Percentiles rank a stretch among this genome's conserved stretches.
phyloP scores from a whole-genome alignment of 2,113 vertebrate species.

The Cranoglanis bouderius region DNA sequence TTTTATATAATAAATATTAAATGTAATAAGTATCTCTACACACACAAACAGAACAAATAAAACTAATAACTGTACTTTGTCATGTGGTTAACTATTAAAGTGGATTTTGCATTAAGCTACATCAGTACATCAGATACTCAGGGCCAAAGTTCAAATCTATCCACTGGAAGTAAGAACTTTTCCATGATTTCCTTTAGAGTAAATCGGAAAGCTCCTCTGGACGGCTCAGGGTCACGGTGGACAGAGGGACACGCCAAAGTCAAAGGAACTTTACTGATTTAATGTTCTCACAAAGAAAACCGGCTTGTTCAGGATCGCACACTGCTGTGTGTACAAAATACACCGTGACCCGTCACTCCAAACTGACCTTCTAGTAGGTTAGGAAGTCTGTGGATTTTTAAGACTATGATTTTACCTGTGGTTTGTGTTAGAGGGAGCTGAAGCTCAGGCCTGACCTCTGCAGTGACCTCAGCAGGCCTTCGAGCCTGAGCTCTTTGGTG shows the following conservation, averaged over 20 bases:
- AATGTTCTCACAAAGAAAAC: neutral
- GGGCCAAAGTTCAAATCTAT: neutral
- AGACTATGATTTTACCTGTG: neutral
- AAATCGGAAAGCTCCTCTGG: neutral
- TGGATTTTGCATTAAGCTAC: neutral
- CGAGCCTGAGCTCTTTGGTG: neutral
- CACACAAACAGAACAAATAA: neutral
- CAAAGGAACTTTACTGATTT: neutral
- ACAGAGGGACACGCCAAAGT: neutral
- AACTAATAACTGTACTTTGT: neutral
- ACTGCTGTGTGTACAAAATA: conserved; percentile 19
- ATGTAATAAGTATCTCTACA: no score
- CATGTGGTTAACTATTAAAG: neutral
- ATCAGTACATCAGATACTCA: neutral
- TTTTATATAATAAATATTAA: neutral
- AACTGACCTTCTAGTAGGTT: neutral
- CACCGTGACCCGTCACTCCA: neutral
- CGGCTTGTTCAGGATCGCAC: neutral
- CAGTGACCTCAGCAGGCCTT: neutral
- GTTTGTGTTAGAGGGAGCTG: neutral
- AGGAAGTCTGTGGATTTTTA: neutral
- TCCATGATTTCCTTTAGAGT: neutral
- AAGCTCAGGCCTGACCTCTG: conserved; percentile 8
- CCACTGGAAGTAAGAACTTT: neutral
- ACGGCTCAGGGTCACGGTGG: neutral